Evolutionary conservation across 2,113 vertebrate genomes (phyloP), one percentile per base, ranked within the genome.

Genomic region (Misgurnus anguillicaudatus): DNA sequence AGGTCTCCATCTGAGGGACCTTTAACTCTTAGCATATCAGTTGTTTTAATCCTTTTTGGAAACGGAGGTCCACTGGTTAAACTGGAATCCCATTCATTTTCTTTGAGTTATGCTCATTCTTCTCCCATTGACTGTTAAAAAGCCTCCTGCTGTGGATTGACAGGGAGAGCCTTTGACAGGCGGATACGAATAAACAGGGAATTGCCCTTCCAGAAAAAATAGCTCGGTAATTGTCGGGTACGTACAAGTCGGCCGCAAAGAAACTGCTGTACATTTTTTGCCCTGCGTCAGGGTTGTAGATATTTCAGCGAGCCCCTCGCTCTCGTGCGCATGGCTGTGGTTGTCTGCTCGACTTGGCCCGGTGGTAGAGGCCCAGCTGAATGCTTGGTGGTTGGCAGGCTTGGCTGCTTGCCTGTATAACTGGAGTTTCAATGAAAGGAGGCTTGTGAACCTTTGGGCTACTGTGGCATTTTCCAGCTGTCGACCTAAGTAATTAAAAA

Each of bases 201-300:
- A 91, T 90, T 89, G 84, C 86, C 84, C 78, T 86, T 87, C 87
- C 80, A 84, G 89, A 90, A 89, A 91, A 92, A 93, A 91, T 90
- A 91, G 89, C 88, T 88, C 79, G 85, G 87, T 93, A 91, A 93
- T 93, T 91, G 90, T 90, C 86, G 90, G 89, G 87, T 91, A 83
- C 86, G 86, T 83, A 83, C 85, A 84, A 88, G 88, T 89, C 85
- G 71, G 86, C 87, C 88, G 88, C 85, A 87, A 79, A 57, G 65
- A 80, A 61, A 74, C 78, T 48, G 51, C 83, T 76, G 82, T 87
- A 86, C 88, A 87, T 89, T 90, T 89, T 89, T 91, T 79, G 80
- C 86, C 89, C 86, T 90, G 89, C 87, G 90, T 92, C 90, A 92
- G 84, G 84, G 85, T 86, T 89, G 88, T 91, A 1, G 85, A 90